Evolutionary conservation across 92 coral and sea anemone species (phyloP), one percentile per base, ranked within the genome.

Genomic region (Zoanthus gigantus): DNA sequence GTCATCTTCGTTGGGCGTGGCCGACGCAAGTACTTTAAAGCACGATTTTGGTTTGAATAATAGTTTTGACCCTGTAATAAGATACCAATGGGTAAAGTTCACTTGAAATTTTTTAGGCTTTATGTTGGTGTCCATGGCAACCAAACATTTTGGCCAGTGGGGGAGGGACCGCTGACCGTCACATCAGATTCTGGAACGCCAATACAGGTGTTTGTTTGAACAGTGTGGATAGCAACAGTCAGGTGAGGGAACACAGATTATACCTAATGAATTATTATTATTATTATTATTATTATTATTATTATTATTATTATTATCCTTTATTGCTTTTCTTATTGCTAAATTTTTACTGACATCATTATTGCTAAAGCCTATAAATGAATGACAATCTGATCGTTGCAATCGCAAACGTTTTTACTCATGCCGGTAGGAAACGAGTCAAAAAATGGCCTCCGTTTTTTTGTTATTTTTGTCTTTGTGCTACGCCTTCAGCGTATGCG

Each of bases 91-190:
- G 7, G 34, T 78, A 18, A 54, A 28, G 32, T 17, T 29, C 61
- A 18, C 0, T 44, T 66, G 5, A 15, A 16, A n/a, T 17, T 54
- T 53, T 67, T 2, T 37, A 96, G 99, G 99, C 99, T 61, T 80
- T 96, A 72, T 92, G 98, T 30, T 96, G 99, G 99, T 96, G 99
- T 81, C 99, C 99, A 77, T 96, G 98, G 96, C 99, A 96, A 90
- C 86, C 95, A 23, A 92, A 91, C 77, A 85, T 95, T 65, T 87
- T 96, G 28, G 98, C 99, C 16, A 96, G 94, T 90, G 99, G 98
- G 48, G 99, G 99, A 42, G 99, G 99, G 16, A 96, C 96, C 30
- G 99, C 99, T 87, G 99, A 96, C 86, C 96, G 99, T 61, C 95
- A 92, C 79, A 95, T 96, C 81, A 86, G 92, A 57, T 93, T 96